Conservation (phyloP, 1,140 invertebrate genomes). For the Polypedilum pembai region DNA sequence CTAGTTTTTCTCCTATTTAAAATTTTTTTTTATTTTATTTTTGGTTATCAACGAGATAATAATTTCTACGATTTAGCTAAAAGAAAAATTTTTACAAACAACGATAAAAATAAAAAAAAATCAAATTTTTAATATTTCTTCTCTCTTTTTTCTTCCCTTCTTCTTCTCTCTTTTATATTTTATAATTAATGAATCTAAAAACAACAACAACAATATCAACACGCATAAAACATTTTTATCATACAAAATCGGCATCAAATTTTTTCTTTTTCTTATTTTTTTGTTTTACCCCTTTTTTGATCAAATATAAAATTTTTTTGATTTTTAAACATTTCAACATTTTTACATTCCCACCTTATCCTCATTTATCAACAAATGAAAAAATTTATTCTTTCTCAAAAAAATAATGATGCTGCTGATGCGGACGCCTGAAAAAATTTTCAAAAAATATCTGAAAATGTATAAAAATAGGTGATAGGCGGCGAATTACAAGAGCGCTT, state of each 20-base stretch:
- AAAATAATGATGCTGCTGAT: background rate
- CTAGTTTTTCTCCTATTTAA: background rate
- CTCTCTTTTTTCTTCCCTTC: conserved; percentile 16
- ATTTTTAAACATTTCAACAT: background rate
- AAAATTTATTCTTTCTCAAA: background rate
- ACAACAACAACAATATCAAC: background rate
- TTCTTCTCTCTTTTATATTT: background rate
- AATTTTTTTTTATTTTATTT: background rate
- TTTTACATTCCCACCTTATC: background rate
- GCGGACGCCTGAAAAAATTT: background rate
- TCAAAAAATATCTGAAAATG: conserved; percentile 31
- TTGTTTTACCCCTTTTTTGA: too few species aligned
- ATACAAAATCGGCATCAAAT: too few species aligned
- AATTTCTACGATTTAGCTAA: background rate
- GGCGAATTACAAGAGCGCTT: conserved; percentile 98
- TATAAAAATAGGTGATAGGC: conserved; percentile 90
- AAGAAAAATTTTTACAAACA: background rate
- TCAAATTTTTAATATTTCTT: conserved; percentile 12
- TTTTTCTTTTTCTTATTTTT: background rate
- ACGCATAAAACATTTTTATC: background rate
- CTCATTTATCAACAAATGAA: background rate
- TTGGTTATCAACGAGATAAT: background rate
- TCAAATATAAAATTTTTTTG: too few species aligned
- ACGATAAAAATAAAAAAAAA: background rate
- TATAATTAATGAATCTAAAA: too few species aligned